These are phyloP conservation scores for Cephonodes hylas DNA, from an alignment of 2,888 invertebrate species.

Conservation along the genomic window DNA sequence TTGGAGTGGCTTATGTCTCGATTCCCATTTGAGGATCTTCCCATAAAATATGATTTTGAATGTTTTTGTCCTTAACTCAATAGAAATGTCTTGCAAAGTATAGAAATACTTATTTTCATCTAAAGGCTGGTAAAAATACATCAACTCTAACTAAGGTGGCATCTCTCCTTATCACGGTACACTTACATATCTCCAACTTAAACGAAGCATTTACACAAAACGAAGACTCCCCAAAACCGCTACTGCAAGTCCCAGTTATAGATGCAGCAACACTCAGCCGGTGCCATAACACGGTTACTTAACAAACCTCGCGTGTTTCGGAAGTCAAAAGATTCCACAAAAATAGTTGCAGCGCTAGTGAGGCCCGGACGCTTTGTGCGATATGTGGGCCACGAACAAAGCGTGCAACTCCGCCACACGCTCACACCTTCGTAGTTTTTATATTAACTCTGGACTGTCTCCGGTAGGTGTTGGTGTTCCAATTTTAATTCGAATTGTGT, in stretches of 20 bases:
- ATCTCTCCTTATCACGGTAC: too few species aligned
- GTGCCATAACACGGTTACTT: background rate
- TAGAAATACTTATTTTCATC: too few species aligned
- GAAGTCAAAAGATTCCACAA: constrained; percentile 1
- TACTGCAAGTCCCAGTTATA: background rate
- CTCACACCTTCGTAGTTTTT: background rate
- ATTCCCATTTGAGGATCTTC: background rate
- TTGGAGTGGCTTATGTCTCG: background rate
- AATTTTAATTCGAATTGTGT: background rate
- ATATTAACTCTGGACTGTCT: background rate
- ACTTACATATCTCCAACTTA: too few species aligned
- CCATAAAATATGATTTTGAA: background rate
- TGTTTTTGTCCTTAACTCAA: too few species aligned
- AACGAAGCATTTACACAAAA: too few species aligned
- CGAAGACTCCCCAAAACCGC: background rate
- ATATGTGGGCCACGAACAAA: constrained; percentile 17
- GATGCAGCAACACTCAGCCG: background rate
- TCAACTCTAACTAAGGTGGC: too few species aligned
- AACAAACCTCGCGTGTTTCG: background rate
- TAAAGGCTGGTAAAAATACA: too few species aligned
- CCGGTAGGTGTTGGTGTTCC: background rate
- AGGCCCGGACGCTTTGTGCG: background rate
- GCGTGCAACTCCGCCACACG: constrained; percentile 11
- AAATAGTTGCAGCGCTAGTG: background rate
- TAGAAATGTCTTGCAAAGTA: too few species aligned